A percentile compares a stretch with the other conserved stretches of the same genome.
phyloP scores from a whole-genome alignment of 2,888 invertebrate species.

The Xestia sexstrigata region DNA sequence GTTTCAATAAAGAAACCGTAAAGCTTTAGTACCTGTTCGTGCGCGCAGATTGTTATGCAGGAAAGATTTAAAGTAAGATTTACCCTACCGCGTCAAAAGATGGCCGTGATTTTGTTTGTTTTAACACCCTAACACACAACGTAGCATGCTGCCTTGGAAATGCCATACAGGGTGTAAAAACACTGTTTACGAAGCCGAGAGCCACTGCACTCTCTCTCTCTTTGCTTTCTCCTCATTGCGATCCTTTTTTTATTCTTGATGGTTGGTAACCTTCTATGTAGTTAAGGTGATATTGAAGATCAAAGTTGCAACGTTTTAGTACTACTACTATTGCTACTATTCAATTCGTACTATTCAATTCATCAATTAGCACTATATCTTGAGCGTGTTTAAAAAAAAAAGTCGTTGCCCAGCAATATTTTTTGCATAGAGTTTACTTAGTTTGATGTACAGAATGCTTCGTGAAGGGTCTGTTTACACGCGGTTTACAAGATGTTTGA shows the following conservation, averaged over 20 bases:
- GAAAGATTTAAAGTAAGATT: background rate
- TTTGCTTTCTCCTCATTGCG: background rate
- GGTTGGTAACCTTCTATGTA: background rate
- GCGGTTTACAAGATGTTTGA: no score
- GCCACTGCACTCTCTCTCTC: no score
- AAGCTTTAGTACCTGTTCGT: background rate
- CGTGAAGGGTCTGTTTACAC: no score
- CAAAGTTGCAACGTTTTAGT: no score
- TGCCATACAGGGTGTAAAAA: background rate
- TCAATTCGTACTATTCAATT: no score
- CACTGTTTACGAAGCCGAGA: background rate
- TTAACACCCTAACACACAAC: background rate
- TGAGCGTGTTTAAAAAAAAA: no score
- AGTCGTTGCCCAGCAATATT: no score
- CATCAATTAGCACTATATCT: no score
- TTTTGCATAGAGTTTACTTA: no score
- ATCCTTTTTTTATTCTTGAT: background rate
- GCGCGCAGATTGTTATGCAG: background rate
- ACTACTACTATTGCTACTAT: no score
- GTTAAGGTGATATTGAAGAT: background rate
- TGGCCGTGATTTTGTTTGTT: background rate
- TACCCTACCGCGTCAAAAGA: background rate
- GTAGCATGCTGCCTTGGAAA: background rate
- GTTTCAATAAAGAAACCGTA: constrained; percentile 2
- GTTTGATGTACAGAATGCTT: no score